These are phyloP conservation scores for Podargus strigoides DNA, from an alignment of 2,797 vertebrate genomes.

Conservation along the genomic window DNA sequence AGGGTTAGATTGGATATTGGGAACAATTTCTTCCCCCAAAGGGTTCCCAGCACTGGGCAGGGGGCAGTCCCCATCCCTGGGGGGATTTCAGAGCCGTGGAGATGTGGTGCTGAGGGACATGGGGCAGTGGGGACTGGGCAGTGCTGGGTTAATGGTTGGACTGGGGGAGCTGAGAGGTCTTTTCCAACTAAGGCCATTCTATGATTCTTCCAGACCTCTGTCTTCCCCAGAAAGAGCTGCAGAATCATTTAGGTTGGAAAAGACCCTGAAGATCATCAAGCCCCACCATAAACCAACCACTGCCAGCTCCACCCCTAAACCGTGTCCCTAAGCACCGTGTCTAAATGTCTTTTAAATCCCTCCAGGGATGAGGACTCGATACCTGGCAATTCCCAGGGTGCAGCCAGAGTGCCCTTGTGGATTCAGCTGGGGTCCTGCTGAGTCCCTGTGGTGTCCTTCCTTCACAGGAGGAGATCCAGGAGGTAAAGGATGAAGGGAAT, in stretches of 20 bases:
- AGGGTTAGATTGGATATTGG: too few relatives aligned
- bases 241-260: not conserved
- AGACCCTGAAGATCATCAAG: not conserved
- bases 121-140: too few relatives aligned
- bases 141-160: too few relatives aligned
- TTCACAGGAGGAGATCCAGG: slow-evolving; percentile 83
- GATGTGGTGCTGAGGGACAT: too few relatives aligned
- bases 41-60: too few relatives aligned
- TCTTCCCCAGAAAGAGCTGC: not conserved
- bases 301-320: too few relatives aligned
- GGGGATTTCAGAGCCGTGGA: too few relatives aligned
- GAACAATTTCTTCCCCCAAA: too few relatives aligned
- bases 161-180: too few relatives aligned
- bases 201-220: not conserved
- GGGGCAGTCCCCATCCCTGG: too few relatives aligned
- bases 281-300: not conserved
- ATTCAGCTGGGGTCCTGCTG: not conserved
- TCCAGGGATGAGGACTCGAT: not conserved
- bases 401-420: rapidly evolving
- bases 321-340: too few relatives aligned
- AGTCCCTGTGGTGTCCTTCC: not conserved
- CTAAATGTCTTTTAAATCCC: not conserved
- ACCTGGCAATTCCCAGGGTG: not conserved
- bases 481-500: slow-evolving; percentile 84
- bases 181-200: too few relatives aligned